Conservation (phyloP, 2,113 vertebrate genomes). For the Alces alces region DNA sequence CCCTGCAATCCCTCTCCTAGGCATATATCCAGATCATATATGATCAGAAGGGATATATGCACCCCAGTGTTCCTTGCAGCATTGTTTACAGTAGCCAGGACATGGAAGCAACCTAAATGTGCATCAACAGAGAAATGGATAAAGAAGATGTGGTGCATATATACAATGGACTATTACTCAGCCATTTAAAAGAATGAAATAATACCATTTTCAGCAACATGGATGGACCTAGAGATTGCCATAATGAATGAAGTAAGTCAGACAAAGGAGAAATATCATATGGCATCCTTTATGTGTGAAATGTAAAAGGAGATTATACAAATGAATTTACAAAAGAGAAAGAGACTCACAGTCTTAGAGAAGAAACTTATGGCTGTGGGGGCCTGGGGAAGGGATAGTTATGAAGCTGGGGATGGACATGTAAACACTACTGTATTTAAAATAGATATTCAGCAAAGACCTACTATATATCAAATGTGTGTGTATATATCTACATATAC, state of each 20-base stretch:
- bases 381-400: not conserved
- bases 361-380: not conserved
- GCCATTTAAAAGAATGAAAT: not conserved
- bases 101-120: not conserved
- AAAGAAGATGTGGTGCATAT: not conserved
- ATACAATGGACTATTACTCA: not conserved
- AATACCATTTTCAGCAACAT: not conserved
- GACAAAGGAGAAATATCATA: not conserved
- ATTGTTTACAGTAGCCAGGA: not conserved
- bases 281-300: not conserved
- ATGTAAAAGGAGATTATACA: not conserved
- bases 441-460: not conserved
- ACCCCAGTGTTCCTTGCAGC: not conserved
- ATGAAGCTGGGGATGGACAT: not conserved
- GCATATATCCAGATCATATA: not conserved
- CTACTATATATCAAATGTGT: not conserved
- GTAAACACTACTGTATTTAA: not conserved
- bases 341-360: not conserved
- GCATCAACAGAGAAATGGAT: not conserved
- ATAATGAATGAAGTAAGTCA: not conserved
- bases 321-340: not conserved
- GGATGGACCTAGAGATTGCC: not conserved
- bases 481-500: not conserved
- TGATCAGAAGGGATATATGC: not conserved
- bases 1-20: not conserved